Percentiles rank a stretch among this genome's conserved stretches.
Evolutionary conservation across 1,140 invertebrate genomes (phyloP).

Genomic region (Lamellibrachia luymesi): DNA sequence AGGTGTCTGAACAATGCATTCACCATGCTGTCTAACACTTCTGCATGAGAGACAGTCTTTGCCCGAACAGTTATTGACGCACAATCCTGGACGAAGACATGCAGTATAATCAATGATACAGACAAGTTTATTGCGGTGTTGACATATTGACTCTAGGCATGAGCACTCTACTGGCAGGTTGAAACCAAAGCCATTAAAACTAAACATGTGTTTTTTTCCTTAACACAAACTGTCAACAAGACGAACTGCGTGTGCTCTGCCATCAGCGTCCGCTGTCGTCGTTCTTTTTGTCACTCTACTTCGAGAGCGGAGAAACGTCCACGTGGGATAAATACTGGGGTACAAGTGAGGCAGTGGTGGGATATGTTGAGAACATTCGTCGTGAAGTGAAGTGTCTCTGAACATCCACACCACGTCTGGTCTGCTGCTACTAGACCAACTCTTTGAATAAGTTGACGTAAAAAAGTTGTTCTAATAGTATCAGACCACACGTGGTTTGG

Average conservation of each 20-base stretch:
- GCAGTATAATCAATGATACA: not conserved
- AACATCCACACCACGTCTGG: not conserved
- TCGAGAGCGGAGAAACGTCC: not conserved
- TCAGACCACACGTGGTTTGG: too few relatives aligned
- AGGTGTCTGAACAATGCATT: too few relatives aligned
- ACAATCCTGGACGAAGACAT: not conserved
- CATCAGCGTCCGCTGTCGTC: not conserved
- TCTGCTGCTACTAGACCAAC: not conserved
- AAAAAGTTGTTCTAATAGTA: too few relatives aligned
- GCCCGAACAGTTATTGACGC: not conserved
- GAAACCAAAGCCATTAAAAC: not conserved
- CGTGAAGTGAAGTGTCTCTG: not conserved
- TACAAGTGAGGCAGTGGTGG: not conserved
- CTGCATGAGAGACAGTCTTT: too few relatives aligned
- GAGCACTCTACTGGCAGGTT: not conserved
- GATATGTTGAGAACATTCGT: not conserved
- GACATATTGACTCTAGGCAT: not conserved
- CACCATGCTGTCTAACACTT: too few relatives aligned
- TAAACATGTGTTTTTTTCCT: not conserved
- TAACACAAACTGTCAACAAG: not conserved
- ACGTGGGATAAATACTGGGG: not conserved
- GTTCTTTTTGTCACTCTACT: not conserved
- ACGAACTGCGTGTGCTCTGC: not conserved
- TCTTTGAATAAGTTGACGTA: not conserved
- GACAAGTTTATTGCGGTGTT: not conserved